Evolutionary conservation across 2,888 invertebrate genomes (phyloP), one percentile per base, ranked within the genome.

Genomic region (Neoscelio sp.): DNA sequence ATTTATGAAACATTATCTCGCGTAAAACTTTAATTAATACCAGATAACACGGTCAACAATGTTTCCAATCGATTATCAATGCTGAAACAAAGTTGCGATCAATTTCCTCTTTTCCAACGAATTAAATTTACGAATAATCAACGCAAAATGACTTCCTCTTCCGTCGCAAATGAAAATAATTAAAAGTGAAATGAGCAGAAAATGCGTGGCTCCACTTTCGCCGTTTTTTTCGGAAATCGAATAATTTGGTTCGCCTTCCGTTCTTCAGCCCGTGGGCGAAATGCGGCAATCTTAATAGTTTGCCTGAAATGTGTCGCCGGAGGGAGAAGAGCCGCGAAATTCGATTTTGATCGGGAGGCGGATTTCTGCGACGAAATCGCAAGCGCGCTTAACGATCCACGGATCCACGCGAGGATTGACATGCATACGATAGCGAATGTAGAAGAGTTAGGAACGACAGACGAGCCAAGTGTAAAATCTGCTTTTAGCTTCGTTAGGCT

Each of bases 401-500:
- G 42, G 5, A 4, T 30, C n/a, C 30, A 26, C 28, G 60, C 44
- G 38, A 12, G 30, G 17, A 52, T 67, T 52, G 23, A 44, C 62
- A 64, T 52, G 23, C 42, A 50, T 46, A 33, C 38, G 35, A 30
- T 23, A 42, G 48, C 42, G n/a, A 56, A 28, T 58, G 52, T 44
- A 67, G 64, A 44, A 52, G 60, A 60, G 70, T 48, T 40, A 28
- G 48, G 44, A 52, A 18, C 48, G 67, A 48, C 62, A 58, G 62
- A 74, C 78, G 76, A 84, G 50, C 82, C 81, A 77, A 83, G 84
- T 84, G 86, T 86, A 78, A 87, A 87, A 87, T 85, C 84, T 83
- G 83, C 85, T 85, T 85, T 84, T 83, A 82, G 82, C 80, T 75
- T 82, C 81, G 85, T 84, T 85, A 85, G 79, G 30, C 67, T 71